These are phyloP conservation scores for Drosophila siamana DNA, from an alignment of 2,888 invertebrate genomes.

Conservation along the genomic window DNA sequence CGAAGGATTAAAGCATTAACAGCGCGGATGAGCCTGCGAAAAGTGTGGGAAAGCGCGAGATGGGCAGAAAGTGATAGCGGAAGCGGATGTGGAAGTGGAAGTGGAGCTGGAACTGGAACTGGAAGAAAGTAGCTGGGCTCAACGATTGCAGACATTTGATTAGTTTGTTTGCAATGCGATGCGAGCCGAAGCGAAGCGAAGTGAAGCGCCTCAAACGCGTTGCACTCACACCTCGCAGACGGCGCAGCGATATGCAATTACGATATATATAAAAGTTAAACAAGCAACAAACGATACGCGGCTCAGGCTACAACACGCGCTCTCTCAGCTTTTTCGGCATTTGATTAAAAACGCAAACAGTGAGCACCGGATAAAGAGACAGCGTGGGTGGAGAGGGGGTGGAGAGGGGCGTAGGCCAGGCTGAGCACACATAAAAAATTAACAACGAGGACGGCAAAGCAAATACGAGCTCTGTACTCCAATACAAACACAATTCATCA, in stretches of 20 bases:
- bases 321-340: constrained; percentile 48
- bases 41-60: neutral
- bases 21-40: constrained; percentile 53
- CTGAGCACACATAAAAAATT: constrained; percentile 74
- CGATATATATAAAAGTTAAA: constrained; percentile 79
- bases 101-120: constrained; percentile 47
- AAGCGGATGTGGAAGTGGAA: constrained; percentile 50
- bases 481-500: constrained; percentile 75
- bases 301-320: constrained; percentile 35
- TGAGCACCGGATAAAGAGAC: constrained; percentile 6
- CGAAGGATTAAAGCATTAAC: constrained; percentile 83
- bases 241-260: constrained; percentile 77
- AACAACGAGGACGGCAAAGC: constrained; percentile 64
- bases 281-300: constrained; percentile 59
- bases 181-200: constrained; percentile 4
- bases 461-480: constrained; percentile 63
- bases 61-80: constrained; percentile 24
- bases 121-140: constrained; percentile 54
- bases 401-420: neutral
- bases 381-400: neutral
- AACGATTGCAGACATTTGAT: constrained; percentile 83
- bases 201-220: neutral
- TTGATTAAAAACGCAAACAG: constrained; percentile 84
- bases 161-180: constrained; percentile 73
- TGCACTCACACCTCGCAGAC: neutral